Evolutionary conservation across 2,113 vertebrate genomes (phyloP), one percentile per base, ranked within the genome.

Genomic region (Callionymus lyra): DNA sequence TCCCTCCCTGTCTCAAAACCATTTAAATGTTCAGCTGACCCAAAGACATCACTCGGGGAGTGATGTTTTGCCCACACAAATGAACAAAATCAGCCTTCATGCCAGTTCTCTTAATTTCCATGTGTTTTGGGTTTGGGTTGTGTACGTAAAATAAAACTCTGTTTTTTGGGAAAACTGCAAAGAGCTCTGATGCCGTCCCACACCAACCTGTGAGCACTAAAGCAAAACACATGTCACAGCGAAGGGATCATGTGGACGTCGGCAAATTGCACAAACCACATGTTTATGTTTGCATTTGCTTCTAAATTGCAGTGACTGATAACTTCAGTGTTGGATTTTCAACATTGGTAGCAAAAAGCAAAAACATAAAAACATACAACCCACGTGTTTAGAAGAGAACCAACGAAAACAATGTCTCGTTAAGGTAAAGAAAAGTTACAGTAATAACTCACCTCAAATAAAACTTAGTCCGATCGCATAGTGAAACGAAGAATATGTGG

Each of bases 271-370:
- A 55, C 50, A 59, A 55, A 68, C 64, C 52, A 45, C 63, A 66
- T 72, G 69, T 77, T 74, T 70, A 47, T 44, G 59, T 80, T 65
- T 59, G 41, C 59, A 42, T 64, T 65, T 55, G 50, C 34, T 33
- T 61, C 53, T 34, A 59, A 68, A 68, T 53, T 56, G 42, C 32
- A 38, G 40, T 31, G 18, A 41, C 52, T 57, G 44, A 63, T 68
- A 59, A 53, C 44, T 27, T 41, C n/a, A 21, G 2, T 2, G 31
- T 42, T 31, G 38, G 62, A 48, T 46, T 43, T 50, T 27, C 34
- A 41, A 49, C 42, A 13, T 27, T 27, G 21, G 21, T 4, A n/a
- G n/a, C n/a, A n/a, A 27, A 27, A 27, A 27, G 8, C 21, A 27
- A 27, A 27, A 27, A 27, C n/a, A n/a, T n/a, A 27, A 27, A 27